Base-by-base conservation (phyloP, 2,888 invertebrate genomes). In the Pristionchus mayeri region DNA sequence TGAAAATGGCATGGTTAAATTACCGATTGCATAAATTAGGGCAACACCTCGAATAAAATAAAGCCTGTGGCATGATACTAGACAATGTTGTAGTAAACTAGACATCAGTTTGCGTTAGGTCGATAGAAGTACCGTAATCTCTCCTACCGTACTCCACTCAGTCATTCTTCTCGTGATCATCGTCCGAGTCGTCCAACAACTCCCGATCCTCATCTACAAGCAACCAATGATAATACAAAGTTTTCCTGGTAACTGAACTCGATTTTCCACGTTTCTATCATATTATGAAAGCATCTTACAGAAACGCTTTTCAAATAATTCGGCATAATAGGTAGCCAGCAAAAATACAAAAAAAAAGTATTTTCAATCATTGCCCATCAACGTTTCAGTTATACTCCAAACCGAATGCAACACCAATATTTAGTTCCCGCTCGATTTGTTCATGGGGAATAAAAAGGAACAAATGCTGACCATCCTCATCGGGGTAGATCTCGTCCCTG, bases 401-500 rank as follows among this genome's bases (percentile, higher is more conserved):
- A n/a, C n/a, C n/a, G n/a, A n/a, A n/a, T n/a, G n/a, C n/a, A n/a
- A n/a, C n/a, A n/a, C n/a, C n/a, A n/a, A n/a, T n/a, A n/a, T n/a
- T n/a, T n/a, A n/a, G n/a, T n/a, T n/a, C n/a, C n/a, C n/a, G n/a
- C n/a, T n/a, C n/a, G n/a, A n/a, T n/a, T n/a, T n/a, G n/a, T n/a
- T n/a, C n/a, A n/a, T n/a, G n/a, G n/a, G n/a, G 21, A 54, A 54
- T 27, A 27, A n/a, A 63, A 63, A 30, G 21, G n/a, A 6, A 84
- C 76, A 40, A 85, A 63, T 1, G 86, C 21, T 89, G 89, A 24
- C 90, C 91, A n/a, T 91, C 91, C 52, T 89, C 90, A n/a, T 89
- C 88, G 21, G 90, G 90, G 83, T 91, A 92, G 83, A 92, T 88
- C 76, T 93, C 92, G 30, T 92, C 91, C 16, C 92, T 86, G 54